These are phyloP conservation scores for Icerya purchasi DNA, from an alignment of 2,888 invertebrate genomes.

Conservation along the genomic window DNA sequence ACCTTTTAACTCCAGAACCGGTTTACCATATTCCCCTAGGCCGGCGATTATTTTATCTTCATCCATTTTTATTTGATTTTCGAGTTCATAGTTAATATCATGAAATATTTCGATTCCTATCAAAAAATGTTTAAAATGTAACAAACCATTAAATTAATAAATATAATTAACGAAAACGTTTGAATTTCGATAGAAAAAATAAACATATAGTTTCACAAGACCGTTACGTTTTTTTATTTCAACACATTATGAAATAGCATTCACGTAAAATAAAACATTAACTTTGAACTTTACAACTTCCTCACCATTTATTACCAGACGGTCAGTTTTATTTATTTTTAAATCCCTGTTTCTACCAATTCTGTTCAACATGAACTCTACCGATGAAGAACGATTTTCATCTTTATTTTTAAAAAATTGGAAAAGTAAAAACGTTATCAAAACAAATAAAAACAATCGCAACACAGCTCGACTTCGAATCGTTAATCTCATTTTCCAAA, in stretches of 20 bases:
- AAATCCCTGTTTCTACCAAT: no score
- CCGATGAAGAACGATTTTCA: background rate
- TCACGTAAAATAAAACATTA: background rate
- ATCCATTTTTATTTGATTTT: slow-evolving; percentile 35
- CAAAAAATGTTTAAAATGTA: background rate
- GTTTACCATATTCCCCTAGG: slow-evolving; percentile 47
- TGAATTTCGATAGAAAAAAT: no score
- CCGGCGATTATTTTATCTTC: slow-evolving; percentile 41
- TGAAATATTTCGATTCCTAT: background rate
- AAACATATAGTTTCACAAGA: no score
- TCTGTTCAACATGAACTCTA: no score
- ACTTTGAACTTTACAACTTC: background rate
- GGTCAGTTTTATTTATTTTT: background rate
- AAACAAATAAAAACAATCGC: background rate
- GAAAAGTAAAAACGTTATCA: background rate
- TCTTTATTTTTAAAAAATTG: background rate
- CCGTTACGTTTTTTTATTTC: no score
- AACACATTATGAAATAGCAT: no score
- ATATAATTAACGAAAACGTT: no score
- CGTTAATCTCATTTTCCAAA: background rate
- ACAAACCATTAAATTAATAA: no score
- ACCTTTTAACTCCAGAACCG: slow-evolving; percentile 38
- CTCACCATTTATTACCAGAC: background rate
- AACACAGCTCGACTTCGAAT: background rate
- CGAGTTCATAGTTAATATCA: slow-evolving; percentile 19